Base-by-base conservation (phyloP, 2,888 invertebrate genomes). In the Diloba caeruleocephala region DNA sequence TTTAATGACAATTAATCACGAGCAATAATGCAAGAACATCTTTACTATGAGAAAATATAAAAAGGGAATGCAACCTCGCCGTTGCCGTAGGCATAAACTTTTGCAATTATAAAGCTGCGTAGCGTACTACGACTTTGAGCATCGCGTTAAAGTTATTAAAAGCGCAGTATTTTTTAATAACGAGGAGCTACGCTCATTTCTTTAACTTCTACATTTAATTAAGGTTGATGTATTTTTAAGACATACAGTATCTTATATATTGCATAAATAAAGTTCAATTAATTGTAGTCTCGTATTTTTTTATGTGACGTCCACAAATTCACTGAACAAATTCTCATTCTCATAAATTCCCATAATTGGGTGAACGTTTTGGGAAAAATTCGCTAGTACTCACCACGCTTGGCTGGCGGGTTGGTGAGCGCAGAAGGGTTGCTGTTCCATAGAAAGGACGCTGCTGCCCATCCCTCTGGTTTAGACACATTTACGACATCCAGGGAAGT, bases 71-170 rank as follows among this genome's bases (percentile, higher is more conserved):
- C 45, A 45, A 36, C 64, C 31, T 37, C 36, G 45, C 39, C 64
- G 34, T 37, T 36, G 45, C 39, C 31, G 52, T 41, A 28, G 10
- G 44, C 45, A 34, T 26, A 34, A 71, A 71, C 74, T 71, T 71
- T 71, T 73, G 59, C 54, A 71, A 71, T 71, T 71, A 71, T 55
- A 59, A 62, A 59, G 33, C 59, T 66, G 71, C 43, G 63, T 60
- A 48, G 33, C 34, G 41, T 50, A 52, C 72, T 34, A 36, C 29
- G 26, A 70, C 65, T 70, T 62, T n/a, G 39, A 32, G 19, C 54
- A 42, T 54, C 62, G 36, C 48, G 37, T 34, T 6, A 42, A 72
- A 71, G 38, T 66, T 62, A 59, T 56, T 57, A 42, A 62, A 45
- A 62, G 46, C 41, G 45, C 54, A 65, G 50, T 65, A 57, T 55